These are phyloP conservation scores for Microctenopoma stevenorrisi DNA, from an alignment of 2,797 vertebrate species.

Conservation along the genomic window DNA sequence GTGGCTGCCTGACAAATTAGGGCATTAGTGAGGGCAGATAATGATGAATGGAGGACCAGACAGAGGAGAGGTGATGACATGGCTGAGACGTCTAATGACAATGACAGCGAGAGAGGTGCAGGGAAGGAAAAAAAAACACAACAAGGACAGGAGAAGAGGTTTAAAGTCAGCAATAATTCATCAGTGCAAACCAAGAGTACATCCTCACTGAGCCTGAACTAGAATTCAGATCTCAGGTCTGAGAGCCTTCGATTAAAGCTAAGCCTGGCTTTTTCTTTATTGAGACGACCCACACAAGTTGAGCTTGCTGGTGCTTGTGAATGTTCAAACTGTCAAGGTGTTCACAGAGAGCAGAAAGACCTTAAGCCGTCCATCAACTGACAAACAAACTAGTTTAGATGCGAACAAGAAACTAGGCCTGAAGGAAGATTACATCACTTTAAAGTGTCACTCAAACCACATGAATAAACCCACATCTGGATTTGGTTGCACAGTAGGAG, in stretches of 20 bases:
- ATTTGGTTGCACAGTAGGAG: slow-evolving; percentile 14
- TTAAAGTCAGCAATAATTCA: slow-evolving; percentile 21
- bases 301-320: slow-evolving; percentile 2
- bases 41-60: slow-evolving; percentile 47
- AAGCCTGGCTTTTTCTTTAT: slow-evolving; percentile 2
- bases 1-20: slow-evolving; percentile 53
- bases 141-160: neutral
- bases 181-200: slow-evolving; percentile 14
- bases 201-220: neutral
- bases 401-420: neutral
- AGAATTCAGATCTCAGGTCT: slow-evolving; percentile 13
- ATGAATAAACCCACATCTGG: slow-evolving; percentile 15
- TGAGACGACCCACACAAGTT: too few relatives aligned
- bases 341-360: neutral
- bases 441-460: slow-evolving; percentile 28
- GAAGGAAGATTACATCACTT: slow-evolving; percentile 21
- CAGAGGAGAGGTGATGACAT: slow-evolving; percentile 18
- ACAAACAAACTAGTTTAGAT: neutral
- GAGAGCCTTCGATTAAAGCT: slow-evolving; percentile 2
- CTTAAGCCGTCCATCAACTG: neutral
- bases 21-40: slow-evolving; percentile 32
- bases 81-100: slow-evolving; percentile 14
- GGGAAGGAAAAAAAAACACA: slow-evolving; percentile 7
- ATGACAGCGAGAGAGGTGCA: neutral
- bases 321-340: neutral